Evolutionary conservation across 2,797 vertebrate genomes (phyloP), one percentile per base, ranked within the genome.

Genomic region (Acropternis orthonyx): DNA sequence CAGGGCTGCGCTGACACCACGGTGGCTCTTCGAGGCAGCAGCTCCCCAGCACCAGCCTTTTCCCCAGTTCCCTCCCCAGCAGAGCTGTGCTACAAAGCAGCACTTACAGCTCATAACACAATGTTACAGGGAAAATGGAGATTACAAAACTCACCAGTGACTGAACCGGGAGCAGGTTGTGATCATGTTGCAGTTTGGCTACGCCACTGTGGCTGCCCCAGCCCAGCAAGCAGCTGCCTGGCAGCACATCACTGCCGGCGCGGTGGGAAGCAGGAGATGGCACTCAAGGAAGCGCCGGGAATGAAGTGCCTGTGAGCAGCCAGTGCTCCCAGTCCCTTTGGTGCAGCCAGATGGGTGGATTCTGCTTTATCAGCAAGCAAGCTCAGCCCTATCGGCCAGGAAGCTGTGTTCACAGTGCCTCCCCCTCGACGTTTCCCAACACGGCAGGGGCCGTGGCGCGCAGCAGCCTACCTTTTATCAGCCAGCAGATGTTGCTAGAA

Each of bases 401-500:
- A 97, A 98, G 93, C 88, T n/a, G 66, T 30, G 86, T 56, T 88
- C 56, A 21, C 81, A 22, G 92, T n/a, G 88, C 95, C 91, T 86
- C 94, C 95, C 89, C 88, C 91, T 82, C 77, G 83, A 72, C 49
- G 9, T 90, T 96, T 97, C 93, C 89, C 95, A 95, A 89, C n/a
- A 22, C 41, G 5, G 88, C 67, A 0, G 81, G 94, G 96, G 87
- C 48, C 93, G 87, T 67, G 13, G 85, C 48, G 37, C 49, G 4
- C 72, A 59, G 91, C 89, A 80, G 84, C 66, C 63, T 88, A 95
- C 94, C 95, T 96, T 97, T 95, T 96, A 95, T 95, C 95, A 95
- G 91, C 94, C 84, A 91, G 94, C 94, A 96, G 95, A 97, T 95
- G 95, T 96, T 97, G 85, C 94, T 95, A 95, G 93, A 96, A 95